Evolutionary conservation across 2,797 vertebrate genomes (phyloP).

Genomic region (Caiman crocodilus): DNA sequence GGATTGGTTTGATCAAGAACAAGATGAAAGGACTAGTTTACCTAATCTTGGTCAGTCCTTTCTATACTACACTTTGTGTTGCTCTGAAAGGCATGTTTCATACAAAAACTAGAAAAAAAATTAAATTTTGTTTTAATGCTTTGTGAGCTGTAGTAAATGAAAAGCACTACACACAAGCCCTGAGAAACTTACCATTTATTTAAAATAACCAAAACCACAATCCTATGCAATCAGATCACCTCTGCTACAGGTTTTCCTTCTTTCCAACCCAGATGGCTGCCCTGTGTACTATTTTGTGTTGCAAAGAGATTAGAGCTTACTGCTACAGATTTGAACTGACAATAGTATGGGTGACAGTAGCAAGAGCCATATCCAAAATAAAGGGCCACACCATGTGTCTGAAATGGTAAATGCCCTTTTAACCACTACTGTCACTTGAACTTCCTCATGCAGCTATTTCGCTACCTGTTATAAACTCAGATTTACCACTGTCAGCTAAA

Average conservation of each 20-base stretch:
- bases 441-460: background rate
- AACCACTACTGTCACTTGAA: background rate
- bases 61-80: background rate
- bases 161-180: background rate
- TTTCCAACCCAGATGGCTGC: background rate
- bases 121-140: background rate
- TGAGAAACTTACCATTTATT: background rate
- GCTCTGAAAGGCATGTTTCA: background rate
- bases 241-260: background rate
- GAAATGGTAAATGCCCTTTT: background rate
- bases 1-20: background rate
- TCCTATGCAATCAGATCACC: background rate
- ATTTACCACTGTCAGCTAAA: background rate
- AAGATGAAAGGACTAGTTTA: background rate
- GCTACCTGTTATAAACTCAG: background rate
- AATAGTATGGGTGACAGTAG: background rate
- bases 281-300: rapidly evolving
- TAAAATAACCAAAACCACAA: background rate
- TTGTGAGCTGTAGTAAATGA: background rate
- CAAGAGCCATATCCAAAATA: background rate
- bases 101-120: background rate
- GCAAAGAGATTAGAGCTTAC: background rate
- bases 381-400: background rate
- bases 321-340: background rate
- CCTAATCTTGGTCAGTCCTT: background rate